These are phyloP conservation scores for Urocynchramus pylzowi DNA, from an alignment of 2,113 vertebrate genomes.

Conservation along the genomic window DNA sequence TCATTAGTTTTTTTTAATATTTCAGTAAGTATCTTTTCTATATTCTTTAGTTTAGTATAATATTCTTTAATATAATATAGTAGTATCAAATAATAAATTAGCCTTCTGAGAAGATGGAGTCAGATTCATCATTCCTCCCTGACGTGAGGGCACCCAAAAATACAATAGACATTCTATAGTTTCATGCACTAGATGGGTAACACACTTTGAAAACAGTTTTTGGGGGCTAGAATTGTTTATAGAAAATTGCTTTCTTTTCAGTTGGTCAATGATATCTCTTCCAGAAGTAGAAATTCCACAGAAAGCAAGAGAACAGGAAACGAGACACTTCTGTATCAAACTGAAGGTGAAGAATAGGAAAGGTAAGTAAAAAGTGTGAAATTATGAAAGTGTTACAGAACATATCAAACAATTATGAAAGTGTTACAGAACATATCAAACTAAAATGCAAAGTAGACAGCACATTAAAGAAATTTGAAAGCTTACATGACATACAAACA, in stretches of 20 bases:
- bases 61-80: no score
- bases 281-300: background rate
- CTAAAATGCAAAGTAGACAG: background rate
- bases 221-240: background rate
- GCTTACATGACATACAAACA: background rate
- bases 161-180: background rate
- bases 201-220: background rate
- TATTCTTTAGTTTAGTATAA: no score
- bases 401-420: background rate
- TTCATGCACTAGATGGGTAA: background rate
- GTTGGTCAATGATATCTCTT: background rate
- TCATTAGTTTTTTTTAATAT: no score
- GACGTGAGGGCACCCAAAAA: no score
- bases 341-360: background rate
- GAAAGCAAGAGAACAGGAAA: background rate
- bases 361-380: background rate
- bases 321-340: accelerated
- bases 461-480: background rate
- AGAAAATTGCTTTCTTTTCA: background rate
- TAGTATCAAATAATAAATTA: no score
- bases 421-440: background rate
- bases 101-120: no score
- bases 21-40: no score
- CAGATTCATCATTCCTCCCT: no score
- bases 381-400: background rate